Evolutionary conservation across 2,113 vertebrate species (phyloP), one percentile per base, ranked within the genome.

Genomic region (Theristicus caerulescens): DNA sequence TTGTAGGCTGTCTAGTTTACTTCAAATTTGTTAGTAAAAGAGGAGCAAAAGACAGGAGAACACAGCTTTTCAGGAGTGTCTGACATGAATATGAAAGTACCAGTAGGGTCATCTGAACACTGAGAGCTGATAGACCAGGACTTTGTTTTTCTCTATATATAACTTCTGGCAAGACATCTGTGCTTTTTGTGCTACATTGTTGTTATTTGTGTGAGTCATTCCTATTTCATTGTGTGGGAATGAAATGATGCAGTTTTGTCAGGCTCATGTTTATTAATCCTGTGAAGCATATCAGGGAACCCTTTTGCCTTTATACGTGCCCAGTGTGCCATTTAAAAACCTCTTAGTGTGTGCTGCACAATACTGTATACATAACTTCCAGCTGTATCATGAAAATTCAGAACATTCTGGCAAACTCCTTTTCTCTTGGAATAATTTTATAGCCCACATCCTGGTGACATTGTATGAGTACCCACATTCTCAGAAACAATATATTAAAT

Each of bases 241-340:
- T 62, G 36, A 95, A 93, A 80, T 13, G 34, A 81, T 51, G 7
- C 49, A 29, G 38, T 90, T 91, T 93, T 94, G 62, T 91, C 61
- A 87, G 78, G 34, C 62, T 93, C 46, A 52, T 44, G 32, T 94
- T 94, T 92, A 80, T 96, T 85, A 94, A 93, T 84, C 57, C 55
- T 70, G 9, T 58, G 71, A 88, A 95, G 42, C 46, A 12, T 73
- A 80, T 54, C 25, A 38, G 42, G 65, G 65, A 89, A 58, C 66
- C 42, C n/a, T 21, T 54, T 82, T 91, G 70, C 81, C 49, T 94
- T 91, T 94, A 21, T 82, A 34, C 0, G 3, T 65, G 73, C 70
- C 34, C n/a, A 20, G 12, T 54, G 73, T 95, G 73, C 66, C 71
- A 77, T 19, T 81, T 40, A 57, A 69, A 93, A 93, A 61, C 34